Conservation (phyloP, 2,797 vertebrate species). For the Typhlichthys subterraneus region DNA sequence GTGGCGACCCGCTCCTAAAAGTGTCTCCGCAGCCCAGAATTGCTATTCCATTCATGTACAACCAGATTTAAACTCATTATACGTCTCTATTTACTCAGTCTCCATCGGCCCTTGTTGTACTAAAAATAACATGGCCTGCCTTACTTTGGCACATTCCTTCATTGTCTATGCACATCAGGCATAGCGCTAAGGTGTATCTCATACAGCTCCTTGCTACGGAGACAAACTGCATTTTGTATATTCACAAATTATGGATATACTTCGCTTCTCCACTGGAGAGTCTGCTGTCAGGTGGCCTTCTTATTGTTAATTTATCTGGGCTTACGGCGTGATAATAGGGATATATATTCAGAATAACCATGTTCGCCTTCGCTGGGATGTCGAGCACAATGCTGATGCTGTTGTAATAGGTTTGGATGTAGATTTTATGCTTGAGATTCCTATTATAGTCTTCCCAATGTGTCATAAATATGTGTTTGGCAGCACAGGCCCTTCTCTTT, state of each 20-base stretch:
- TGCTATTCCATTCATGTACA: conserved; percentile 74
- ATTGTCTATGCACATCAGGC: conserved; percentile 73
- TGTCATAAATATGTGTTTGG: conserved; percentile 73
- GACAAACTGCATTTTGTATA: conserved; percentile 67
- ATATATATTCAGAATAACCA: conserved; percentile 60
- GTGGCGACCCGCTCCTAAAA: conserved; percentile 77
- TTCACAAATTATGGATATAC: conserved; percentile 69
- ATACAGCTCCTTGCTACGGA: conserved; percentile 48
- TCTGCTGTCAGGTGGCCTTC: conserved; percentile 40
- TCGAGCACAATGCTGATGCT: conserved; percentile 39
- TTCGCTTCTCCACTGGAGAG: conserved; percentile 68
- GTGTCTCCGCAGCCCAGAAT: conserved; percentile 76
- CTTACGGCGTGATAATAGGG: conserved; percentile 65
- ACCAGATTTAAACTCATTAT: conserved; percentile 79
- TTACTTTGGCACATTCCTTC: conserved; percentile 77
- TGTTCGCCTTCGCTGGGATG: conserved; percentile 39
- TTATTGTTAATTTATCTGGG: conserved; percentile 64
- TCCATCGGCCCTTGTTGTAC: conserved; percentile 74
- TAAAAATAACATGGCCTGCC: conserved; percentile 84
- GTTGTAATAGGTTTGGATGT: conserved; percentile 66
- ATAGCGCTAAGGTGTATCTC: conserved; percentile 47
- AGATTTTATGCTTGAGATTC: conserved; percentile 73
- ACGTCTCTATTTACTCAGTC: conserved; percentile 81
- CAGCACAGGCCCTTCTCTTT: conserved; percentile 54
- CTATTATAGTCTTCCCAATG: conserved; percentile 56